Conservation (phyloP, 2,113 vertebrate genomes). For the Chloropsis hardwickii region DNA sequence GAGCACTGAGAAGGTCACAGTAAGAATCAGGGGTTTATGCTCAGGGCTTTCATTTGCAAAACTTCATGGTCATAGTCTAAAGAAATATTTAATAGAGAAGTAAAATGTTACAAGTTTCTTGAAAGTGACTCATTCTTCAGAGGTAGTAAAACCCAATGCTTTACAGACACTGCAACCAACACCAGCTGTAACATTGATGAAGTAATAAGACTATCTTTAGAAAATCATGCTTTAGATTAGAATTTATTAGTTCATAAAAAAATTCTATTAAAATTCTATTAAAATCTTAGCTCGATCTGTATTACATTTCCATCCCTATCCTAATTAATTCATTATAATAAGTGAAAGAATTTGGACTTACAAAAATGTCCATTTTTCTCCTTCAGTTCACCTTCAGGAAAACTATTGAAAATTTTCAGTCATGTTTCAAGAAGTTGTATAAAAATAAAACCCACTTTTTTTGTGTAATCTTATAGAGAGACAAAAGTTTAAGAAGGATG, state of each 20-base stretch:
- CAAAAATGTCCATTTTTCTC: background rate
- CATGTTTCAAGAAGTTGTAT: background rate
- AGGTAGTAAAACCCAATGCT: background rate
- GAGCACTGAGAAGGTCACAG: background rate
- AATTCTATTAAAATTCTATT: background rate
- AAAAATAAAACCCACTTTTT: background rate
- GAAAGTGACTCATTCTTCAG: background rate
- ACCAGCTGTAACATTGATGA: background rate
- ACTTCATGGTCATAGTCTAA: background rate
- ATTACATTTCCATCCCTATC: background rate
- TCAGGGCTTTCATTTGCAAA: background rate
- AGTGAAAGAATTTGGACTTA: background rate
- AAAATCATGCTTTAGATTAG: background rate
- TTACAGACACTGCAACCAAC: background rate
- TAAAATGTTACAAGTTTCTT: background rate
- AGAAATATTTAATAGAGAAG: background rate
- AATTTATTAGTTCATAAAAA: background rate
- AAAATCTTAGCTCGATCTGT: background rate
- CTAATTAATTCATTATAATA: background rate
- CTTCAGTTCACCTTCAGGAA: background rate
- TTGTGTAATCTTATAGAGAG: background rate
- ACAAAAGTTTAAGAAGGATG: background rate
- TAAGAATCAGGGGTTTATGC: background rate
- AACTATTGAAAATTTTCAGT: background rate
- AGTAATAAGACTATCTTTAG: background rate